Evolutionary conservation across 2,797 vertebrate genomes (phyloP).

Genomic region (Dicrostonyx torquatus): DNA sequence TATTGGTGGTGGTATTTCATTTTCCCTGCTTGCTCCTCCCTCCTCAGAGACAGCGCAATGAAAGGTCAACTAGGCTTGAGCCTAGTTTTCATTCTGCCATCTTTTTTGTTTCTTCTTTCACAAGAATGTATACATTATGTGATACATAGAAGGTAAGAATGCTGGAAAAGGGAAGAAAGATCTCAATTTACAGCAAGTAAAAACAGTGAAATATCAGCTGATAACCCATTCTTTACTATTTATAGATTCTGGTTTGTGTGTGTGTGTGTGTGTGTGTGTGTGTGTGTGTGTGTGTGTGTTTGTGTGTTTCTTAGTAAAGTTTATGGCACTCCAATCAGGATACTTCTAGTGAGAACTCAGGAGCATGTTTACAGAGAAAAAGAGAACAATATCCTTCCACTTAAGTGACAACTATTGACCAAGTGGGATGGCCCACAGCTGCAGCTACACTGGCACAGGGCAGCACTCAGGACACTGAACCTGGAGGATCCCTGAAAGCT

Average conservation of each 20-base stretch:
- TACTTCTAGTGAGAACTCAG: background rate
- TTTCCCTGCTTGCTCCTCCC: background rate
- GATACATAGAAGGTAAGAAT: conserved; percentile 33
- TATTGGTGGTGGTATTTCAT: background rate
- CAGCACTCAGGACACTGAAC: background rate
- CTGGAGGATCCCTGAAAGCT: background rate
- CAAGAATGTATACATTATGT: conserved; percentile 17
- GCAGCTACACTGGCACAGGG: background rate
- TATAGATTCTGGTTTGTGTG: background rate
- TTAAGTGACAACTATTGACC: background rate
- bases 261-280: background rate
- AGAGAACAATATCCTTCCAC: background rate
- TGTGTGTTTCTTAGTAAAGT: conserved; percentile 19
- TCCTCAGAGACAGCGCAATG: background rate
- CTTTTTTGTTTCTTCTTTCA: background rate
- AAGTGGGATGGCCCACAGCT: background rate
- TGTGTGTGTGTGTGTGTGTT: background rate
- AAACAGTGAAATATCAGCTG: conserved; percentile 9
- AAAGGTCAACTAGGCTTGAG: background rate
- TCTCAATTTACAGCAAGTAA: conserved; percentile 45
- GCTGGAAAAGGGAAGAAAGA: conserved; percentile 17
- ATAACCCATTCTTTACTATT: conserved; percentile 35
- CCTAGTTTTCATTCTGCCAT: conserved; percentile 37
- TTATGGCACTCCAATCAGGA: background rate
- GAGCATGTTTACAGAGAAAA: background rate